Conservation (phyloP, 1,140 invertebrate genomes). For the Drosophila bipectinata region DNA sequence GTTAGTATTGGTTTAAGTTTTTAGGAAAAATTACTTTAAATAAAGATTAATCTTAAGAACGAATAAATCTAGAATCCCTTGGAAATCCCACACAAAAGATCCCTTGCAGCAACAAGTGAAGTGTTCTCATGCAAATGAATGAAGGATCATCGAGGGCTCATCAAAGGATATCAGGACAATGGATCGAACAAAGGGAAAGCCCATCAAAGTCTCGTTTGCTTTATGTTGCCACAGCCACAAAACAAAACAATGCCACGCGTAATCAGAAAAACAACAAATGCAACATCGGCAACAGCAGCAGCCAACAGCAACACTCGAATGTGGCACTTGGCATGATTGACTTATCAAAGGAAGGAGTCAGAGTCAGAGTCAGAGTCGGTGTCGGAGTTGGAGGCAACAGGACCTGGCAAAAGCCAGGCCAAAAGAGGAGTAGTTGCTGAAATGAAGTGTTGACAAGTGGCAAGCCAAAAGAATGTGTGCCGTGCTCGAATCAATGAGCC, state of each 20-base stretch:
- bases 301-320: slow-evolving; percentile 66
- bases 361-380: slow-evolving; percentile 15
- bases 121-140: slow-evolving; percentile 63
- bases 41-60: not conserved
- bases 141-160: slow-evolving; percentile 55
- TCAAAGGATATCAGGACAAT: slow-evolving; percentile 59
- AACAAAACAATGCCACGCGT: slow-evolving; percentile 51
- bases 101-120: slow-evolving; percentile 8
- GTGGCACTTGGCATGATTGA: slow-evolving; percentile 80
- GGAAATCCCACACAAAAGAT: slow-evolving; percentile 23
- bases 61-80: slow-evolving; percentile 1
- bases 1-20: too few relatives aligned
- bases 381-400: not conserved
- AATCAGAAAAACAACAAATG: slow-evolving; percentile 1
- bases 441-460: slow-evolving; percentile 81
- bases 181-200: slow-evolving; percentile 52
- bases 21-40: too few relatives aligned
- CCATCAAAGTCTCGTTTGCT: slow-evolving; percentile 37
- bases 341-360: slow-evolving; percentile 68
- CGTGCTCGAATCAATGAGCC: slow-evolving; percentile 75
- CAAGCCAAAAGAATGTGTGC: slow-evolving; percentile 77
- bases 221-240: slow-evolving; percentile 23
- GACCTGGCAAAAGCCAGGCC: slow-evolving; percentile 5
- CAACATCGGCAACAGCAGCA: slow-evolving; percentile 11
- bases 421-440: slow-evolving; percentile 51